Evolutionary conservation across 2,797 vertebrate genomes (phyloP).

Genomic region (Onychomys arenicola): DNA sequence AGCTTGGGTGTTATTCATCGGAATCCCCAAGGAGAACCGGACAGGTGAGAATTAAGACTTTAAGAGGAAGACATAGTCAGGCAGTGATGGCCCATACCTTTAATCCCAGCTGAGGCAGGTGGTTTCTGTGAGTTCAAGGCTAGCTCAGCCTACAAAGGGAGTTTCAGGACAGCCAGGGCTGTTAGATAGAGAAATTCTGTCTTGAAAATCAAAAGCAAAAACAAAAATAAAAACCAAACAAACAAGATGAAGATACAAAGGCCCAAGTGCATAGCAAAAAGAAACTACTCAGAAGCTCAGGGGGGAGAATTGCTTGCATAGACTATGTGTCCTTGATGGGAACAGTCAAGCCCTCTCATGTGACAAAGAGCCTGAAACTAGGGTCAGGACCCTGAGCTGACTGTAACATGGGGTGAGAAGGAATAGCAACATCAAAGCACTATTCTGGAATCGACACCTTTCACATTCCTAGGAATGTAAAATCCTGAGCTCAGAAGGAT

Average conservation of each 20-base stretch:
- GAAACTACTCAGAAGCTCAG: neutral
- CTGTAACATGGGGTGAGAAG: neutral
- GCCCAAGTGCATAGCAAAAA: rapidly evolving
- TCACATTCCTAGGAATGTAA: neutral
- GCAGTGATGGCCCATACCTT: neutral
- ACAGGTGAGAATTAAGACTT: neutral
- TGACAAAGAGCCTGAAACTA: neutral
- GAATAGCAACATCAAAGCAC: neutral
- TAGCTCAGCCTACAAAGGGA: neutral
- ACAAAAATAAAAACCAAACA: neutral
- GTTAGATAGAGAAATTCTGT: neutral
- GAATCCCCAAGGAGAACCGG: neutral
- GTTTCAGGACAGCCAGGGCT: neutral
- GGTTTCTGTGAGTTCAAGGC: neutral
- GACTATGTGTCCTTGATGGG: neutral
- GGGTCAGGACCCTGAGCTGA: neutral
- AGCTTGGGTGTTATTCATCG: neutral
- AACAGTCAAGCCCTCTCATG: neutral
- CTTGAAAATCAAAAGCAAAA: neutral
- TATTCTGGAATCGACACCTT: neutral
- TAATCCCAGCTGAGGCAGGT: neutral
- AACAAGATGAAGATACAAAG: neutral
- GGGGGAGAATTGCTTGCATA: too few relatives aligned
- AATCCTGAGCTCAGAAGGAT: neutral
- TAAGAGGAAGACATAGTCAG: neutral